Evolutionary conservation across 2,797 vertebrate species (phyloP).

Genomic region (Simalia tracyae): DNA sequence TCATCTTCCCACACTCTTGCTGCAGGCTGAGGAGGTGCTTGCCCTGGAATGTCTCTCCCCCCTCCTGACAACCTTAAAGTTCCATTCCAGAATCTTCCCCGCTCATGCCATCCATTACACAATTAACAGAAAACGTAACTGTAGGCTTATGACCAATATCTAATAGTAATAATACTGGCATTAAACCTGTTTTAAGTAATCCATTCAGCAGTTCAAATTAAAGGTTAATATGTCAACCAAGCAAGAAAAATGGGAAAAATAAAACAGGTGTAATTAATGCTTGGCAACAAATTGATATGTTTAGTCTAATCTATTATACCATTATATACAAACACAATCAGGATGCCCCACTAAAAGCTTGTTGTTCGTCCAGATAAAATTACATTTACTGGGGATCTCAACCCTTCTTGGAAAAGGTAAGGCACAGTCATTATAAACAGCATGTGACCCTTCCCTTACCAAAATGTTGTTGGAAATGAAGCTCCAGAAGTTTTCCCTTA

Average conservation of each 20-base stretch:
- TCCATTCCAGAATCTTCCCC: too few relatives aligned
- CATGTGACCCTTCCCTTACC: too few relatives aligned
- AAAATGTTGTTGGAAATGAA: too few relatives aligned
- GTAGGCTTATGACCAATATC: background rate
- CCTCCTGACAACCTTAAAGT: too few relatives aligned
- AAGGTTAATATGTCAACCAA: background rate
- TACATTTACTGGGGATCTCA: background rate
- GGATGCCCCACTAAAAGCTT: background rate
- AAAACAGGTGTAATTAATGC: background rate
- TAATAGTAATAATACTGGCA: background rate
- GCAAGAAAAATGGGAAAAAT: background rate
- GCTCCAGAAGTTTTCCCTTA: too few relatives aligned
- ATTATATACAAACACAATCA: background rate
- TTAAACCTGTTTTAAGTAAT: background rate
- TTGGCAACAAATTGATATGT: background rate
- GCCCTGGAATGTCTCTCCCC: too few relatives aligned
- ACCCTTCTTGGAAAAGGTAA: background rate
- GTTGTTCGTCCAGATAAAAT: too few relatives aligned
- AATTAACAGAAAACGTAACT: background rate
- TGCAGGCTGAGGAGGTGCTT: too few relatives aligned
- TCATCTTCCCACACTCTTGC: too few relatives aligned
- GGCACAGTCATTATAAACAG: too few relatives aligned
- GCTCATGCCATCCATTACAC: too few relatives aligned
- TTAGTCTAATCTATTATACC: background rate
- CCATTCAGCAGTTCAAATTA: background rate